Conservation (phyloP, 1,140 invertebrate genomes). For the Drosophila erecta region DNA sequence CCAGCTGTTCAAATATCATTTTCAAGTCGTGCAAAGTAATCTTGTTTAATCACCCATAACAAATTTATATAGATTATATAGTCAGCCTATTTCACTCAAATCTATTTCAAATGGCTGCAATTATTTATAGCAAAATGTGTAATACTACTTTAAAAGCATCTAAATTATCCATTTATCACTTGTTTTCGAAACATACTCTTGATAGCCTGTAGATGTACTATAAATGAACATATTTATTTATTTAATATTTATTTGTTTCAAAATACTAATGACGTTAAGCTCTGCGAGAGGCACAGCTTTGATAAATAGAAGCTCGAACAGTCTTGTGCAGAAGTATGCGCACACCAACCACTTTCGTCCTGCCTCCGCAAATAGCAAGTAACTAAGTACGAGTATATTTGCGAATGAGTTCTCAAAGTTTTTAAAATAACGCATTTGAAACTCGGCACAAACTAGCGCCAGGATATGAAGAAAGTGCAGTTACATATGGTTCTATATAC, state of each 20-base stretch:
- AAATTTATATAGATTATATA: background rate
- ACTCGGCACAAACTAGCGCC: slow-evolving; percentile 50
- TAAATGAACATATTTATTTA: no score
- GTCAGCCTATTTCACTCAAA: background rate
- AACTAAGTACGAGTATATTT: slow-evolving; percentile 25
- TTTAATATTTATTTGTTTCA: background rate
- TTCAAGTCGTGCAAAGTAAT: slow-evolving; percentile 9
- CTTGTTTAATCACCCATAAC: background rate
- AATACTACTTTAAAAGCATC: background rate
- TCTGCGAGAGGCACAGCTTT: background rate
- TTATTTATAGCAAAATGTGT: no score
- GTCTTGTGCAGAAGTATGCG: slow-evolving; percentile 18
- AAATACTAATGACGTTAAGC: no score
- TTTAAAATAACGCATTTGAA: slow-evolving; percentile 59
- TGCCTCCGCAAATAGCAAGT: background rate
- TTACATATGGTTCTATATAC: slow-evolving; percentile 12
- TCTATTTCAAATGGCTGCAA: background rate
- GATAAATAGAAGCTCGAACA: slow-evolving; percentile 20
- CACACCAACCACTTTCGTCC: background rate
- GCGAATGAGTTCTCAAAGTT: slow-evolving; percentile 54
- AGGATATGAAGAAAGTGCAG: slow-evolving; percentile 69
- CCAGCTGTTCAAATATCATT: slow-evolving; percentile 17
- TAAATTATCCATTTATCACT: no score
- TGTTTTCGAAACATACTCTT: no score
- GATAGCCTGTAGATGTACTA: no score